Percentiles rank a stretch among this genome's conserved stretches.
Conservation (phyloP, 1,140 invertebrate species). For the Caenorhabditis inopinata region DNA sequence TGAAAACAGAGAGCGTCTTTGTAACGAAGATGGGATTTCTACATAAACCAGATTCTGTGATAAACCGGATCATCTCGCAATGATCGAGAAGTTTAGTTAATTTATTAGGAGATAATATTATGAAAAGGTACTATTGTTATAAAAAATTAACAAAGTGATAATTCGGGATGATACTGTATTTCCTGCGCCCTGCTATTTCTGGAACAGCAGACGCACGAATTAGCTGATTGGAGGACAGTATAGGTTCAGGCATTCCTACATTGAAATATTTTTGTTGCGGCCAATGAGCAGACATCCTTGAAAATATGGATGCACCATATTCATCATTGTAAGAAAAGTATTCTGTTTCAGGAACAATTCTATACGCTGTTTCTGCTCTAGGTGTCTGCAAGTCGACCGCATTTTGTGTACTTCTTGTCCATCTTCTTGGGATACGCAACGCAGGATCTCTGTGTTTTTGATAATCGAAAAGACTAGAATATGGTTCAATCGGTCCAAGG, state of each 20-base stretch:
- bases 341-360: background rate
- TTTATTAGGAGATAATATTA: background rate
- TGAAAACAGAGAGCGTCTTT: background rate
- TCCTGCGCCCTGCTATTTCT: background rate
- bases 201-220: background rate
- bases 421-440: slow-evolving; percentile 28
- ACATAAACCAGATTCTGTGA: background rate
- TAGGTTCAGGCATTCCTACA: background rate
- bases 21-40: background rate
- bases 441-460: slow-evolving; percentile 39
- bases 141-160: background rate
- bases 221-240: background rate
- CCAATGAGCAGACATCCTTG: background rate
- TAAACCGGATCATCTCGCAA: background rate
- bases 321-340: background rate
- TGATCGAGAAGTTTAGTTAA: background rate
- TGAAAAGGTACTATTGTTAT: background rate
- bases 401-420: background rate
- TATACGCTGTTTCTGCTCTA: background rate
- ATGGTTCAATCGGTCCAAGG: slow-evolving; percentile 45
- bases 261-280: background rate
- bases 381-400: background rate
- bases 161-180: slow-evolving; percentile 8
- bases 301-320: background rate
- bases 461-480: slow-evolving; percentile 37